These are phyloP conservation scores for Lumbricus terrestris DNA, from an alignment of 2,888 invertebrate species.

Conservation along the genomic window DNA sequence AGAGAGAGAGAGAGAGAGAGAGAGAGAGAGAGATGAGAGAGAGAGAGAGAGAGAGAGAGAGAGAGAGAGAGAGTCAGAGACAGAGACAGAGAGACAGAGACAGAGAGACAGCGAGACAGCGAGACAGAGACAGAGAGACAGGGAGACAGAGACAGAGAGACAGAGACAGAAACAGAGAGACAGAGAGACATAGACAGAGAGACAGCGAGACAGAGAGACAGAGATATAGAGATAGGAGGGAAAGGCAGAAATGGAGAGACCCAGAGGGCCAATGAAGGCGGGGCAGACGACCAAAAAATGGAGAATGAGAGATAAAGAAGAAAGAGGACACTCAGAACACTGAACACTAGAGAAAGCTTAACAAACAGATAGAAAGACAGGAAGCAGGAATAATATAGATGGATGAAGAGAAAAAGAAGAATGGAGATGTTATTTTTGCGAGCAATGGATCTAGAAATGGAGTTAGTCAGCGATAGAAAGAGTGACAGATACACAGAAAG, in stretches of 20 bases:
- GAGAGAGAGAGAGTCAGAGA: not conserved
- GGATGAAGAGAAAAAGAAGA: not conserved
- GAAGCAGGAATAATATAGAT: not conserved
- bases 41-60: not conserved
- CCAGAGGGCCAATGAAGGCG: not conserved
- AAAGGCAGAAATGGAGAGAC: not conserved
- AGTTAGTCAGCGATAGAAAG: not conserved
- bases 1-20: conserved; percentile 19
- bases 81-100: not conserved
- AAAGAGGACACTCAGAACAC: not conserved
- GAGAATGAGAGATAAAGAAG: not conserved
- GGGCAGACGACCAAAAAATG: not conserved
- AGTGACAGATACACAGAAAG: not conserved
- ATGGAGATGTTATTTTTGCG: not conserved
- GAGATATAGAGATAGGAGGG: conserved; percentile 8
- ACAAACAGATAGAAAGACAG: not conserved
- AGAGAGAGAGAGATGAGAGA: conserved; percentile 8
- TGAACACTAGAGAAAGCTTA: not conserved
- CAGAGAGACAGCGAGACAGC: not conserved
- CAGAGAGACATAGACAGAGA: conserved; percentile 15
- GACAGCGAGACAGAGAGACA: conserved; percentile 19
- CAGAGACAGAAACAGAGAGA: conserved; percentile 23
- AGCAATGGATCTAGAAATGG: not conserved
- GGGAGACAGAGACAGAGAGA: conserved; percentile 23
- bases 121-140: conserved; percentile 16